Evolutionary conservation across 2,113 vertebrate species (phyloP), one percentile per base, ranked within the genome.

Genomic region (Salvelinus sp.): DNA sequence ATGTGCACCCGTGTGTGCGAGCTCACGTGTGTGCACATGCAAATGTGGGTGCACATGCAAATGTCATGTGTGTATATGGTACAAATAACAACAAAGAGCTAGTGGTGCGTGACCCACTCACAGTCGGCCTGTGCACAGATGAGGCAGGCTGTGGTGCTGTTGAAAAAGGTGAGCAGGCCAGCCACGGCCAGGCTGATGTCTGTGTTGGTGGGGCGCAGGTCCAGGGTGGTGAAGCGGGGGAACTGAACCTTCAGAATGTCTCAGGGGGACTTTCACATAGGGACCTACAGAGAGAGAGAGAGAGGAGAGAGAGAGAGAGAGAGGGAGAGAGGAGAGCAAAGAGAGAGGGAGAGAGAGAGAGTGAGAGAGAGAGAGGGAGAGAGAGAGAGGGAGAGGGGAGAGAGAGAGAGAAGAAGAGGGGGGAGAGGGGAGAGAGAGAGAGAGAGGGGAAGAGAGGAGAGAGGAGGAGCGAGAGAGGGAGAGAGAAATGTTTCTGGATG

Each of bases 111-210:
- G 47, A 54, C 12, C 64, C 82, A 92, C 97, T 96, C 88, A 99
- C 98, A 99, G 94, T 99, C 96, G 64, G 96, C 96, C 92, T 98
- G 96, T 87, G 96, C 97, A 77, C 98, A 99, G 93, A 99, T 97
- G 94, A 99, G 97, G 91, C 98, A 99, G 89, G 98, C 93, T 13
- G 96, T 94, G 91, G 96, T 97, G 87, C 96, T 96, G 91, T 99
- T 99, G 65, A 99, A 99, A 94, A 98, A 99, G 47, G 95, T 96
- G 80, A 99, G 95, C 78, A 99, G 94, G 76, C 95, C 95, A 2
- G 97, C 96, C 13, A 99, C 95, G 0, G 98, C 98, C 86, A 97
- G 91, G 47, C 98, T 99, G 94, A 99, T 94, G 85, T 99, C 97
- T 0, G 95, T 97, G 93, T 99, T 99, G 86, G 96, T 98, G 80